These are phyloP conservation scores for Bothrops jararaca DNA, from an alignment of 2,113 vertebrate species.

Conservation along the genomic window DNA sequence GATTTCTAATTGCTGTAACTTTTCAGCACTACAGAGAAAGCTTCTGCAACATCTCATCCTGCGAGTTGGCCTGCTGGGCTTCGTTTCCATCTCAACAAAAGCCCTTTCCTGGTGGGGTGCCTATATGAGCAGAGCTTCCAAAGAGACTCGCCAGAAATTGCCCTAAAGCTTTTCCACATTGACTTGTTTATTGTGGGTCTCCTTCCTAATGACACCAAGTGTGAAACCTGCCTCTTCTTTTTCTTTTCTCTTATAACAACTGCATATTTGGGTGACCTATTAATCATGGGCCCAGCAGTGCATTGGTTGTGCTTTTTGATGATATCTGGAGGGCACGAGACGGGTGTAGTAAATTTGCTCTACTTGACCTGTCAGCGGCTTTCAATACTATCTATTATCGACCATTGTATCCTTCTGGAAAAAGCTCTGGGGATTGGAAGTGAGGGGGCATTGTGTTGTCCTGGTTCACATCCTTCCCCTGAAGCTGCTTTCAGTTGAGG, in stretches of 20 bases:
- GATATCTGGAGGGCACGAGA: neutral
- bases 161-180: neutral
- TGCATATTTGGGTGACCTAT: neutral
- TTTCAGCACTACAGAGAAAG: neutral
- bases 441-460: neutral
- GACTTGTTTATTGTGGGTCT: neutral
- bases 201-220: neutral
- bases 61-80: neutral
- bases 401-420: neutral
- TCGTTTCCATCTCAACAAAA: neutral
- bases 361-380: neutral
- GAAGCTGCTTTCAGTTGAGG: neutral
- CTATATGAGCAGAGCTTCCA: neutral
- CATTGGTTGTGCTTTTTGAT: neutral
- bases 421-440: neutral
- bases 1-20: neutral
- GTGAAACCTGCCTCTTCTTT: neutral
- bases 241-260: neutral
- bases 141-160: neutral
- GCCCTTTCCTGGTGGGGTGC: neutral
- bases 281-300: neutral
- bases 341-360: neutral
- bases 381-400: neutral
- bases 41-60: neutral
- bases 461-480: neutral